These are phyloP conservation scores for Thripadectes ignobilis DNA, from an alignment of 2,797 vertebrate species.

Conservation along the genomic window DNA sequence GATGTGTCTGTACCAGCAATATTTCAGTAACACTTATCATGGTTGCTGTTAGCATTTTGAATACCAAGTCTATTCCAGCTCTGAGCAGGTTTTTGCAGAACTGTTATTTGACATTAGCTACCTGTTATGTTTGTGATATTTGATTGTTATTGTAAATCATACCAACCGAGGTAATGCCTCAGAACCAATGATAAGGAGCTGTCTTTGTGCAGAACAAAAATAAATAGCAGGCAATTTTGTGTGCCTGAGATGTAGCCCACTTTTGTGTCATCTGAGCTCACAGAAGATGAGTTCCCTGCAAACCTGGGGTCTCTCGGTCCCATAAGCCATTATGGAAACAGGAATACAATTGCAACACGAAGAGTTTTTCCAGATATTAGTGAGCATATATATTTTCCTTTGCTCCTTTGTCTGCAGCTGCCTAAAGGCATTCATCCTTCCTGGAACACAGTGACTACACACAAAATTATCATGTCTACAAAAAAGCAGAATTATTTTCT, in stretches of 20 bases:
- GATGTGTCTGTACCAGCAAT: not conserved
- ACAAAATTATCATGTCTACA: not conserved
- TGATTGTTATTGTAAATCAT: not conserved
- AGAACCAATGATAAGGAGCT: not conserved
- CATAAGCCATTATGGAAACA: not conserved
- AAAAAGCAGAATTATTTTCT: not conserved
- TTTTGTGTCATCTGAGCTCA: not conserved
- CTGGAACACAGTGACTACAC: not conserved
- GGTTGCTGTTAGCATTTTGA: not conserved
- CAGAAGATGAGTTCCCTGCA: not conserved
- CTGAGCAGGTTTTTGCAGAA: not conserved
- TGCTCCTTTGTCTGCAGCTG: not conserved
- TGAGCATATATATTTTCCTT: not conserved
- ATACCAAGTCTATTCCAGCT: not conserved
- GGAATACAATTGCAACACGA: not conserved
- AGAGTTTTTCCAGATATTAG: not conserved
- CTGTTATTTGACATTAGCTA: not conserved
- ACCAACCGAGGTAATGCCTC: not conserved
- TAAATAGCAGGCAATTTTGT: not conserved
- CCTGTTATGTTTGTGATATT: not conserved
- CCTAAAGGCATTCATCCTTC: not conserved
- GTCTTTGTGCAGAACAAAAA: not conserved
- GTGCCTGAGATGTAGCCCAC: not conserved
- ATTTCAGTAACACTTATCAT: not conserved
- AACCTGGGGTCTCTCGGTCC: not conserved